These are phyloP conservation scores for Chalcis sispes DNA, from an alignment of 2,888 invertebrate genomes.

Conservation along the genomic window DNA sequence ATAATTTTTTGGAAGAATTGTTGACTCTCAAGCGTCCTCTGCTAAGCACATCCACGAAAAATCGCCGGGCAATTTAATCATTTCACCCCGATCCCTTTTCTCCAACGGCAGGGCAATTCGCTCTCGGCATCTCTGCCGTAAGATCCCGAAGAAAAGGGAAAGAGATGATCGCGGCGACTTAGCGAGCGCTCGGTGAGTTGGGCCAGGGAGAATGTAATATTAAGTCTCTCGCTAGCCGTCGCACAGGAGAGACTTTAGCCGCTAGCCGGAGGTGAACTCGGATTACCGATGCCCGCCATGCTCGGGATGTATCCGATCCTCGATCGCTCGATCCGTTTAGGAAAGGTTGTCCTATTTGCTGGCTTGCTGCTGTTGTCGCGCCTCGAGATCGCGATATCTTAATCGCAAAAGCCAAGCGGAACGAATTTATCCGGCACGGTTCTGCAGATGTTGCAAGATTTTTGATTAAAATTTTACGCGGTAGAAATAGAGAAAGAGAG, in stretches of 20 bases:
- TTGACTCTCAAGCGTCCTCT: too few relatives aligned
- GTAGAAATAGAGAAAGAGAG: too few relatives aligned
- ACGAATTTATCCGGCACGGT: not conserved
- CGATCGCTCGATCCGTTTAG: constrained; percentile 46
- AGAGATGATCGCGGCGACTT: too few relatives aligned
- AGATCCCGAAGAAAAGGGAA: not conserved
- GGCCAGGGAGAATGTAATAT: constrained; percentile 25
- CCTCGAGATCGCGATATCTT: constrained; percentile 5
- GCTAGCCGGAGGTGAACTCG: not conserved
- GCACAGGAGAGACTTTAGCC: constrained; percentile 4
- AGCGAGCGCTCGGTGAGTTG: not conserved
- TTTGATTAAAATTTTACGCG: constrained; percentile 29
- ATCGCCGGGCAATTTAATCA: too few relatives aligned
- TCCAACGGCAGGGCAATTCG: not conserved
- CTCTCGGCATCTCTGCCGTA: not conserved
- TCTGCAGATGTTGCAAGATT: not conserved
- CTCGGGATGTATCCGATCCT: constrained; percentile 36
- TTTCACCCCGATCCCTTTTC: not conserved
- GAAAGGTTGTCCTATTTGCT: constrained; percentile 48
- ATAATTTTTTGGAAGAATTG: too few relatives aligned
- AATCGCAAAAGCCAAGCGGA: not conserved
- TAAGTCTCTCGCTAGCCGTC: constrained; percentile 9
- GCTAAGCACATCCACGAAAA: too few relatives aligned
- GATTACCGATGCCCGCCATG: constrained; percentile 43
- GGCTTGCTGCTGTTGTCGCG: constrained; percentile 1